Conservation (phyloP, 2,888 invertebrate species). For the Odontocolon sp. region DNA sequence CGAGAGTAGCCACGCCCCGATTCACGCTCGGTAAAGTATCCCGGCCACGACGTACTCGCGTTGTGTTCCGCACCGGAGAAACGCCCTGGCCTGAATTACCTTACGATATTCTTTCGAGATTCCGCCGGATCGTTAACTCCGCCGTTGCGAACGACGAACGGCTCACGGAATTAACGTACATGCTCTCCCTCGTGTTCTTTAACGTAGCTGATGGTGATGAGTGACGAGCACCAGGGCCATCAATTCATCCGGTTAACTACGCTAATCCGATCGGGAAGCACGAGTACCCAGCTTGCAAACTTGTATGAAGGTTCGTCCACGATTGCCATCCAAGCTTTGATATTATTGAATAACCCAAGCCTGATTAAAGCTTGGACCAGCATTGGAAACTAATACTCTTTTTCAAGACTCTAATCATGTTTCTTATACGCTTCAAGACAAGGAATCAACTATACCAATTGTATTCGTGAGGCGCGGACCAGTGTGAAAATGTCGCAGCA, state of each 20-base stretch:
- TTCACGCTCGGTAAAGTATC: slow-evolving; percentile 68
- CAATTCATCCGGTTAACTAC: slow-evolving; percentile 27
- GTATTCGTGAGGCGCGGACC: not conserved
- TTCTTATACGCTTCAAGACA: not conserved
- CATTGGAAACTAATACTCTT: too few relatives aligned
- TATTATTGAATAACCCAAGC: too few relatives aligned
- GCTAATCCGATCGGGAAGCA: slow-evolving; percentile 58
- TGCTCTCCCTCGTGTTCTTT: slow-evolving; percentile 56
- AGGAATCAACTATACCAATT: too few relatives aligned
- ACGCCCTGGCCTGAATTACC: slow-evolving; percentile 70
- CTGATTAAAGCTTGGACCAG: too few relatives aligned
- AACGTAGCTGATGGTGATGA: slow-evolving; percentile 64
- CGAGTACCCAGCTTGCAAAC: slow-evolving; percentile 15
- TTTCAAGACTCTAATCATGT: too few relatives aligned
- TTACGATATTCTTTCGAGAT: slow-evolving; percentile 63
- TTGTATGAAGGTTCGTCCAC: too few relatives aligned
- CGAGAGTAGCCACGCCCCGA: slow-evolving; percentile 62
- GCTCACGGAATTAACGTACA: slow-evolving; percentile 30
- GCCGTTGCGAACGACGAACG: slow-evolving; percentile 32
- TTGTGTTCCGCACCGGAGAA: slow-evolving; percentile 64
- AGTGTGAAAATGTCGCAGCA: not conserved
- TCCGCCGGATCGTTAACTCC: slow-evolving; percentile 69
- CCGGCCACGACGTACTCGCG: slow-evolving; percentile 52
- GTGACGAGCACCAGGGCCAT: slow-evolving; percentile 58
- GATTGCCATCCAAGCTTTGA: too few relatives aligned